phyloP scores from a whole-genome alignment of 30 jellyfish, hydroid and myxozoan species.

The Cassiopea xamachana region DNA sequence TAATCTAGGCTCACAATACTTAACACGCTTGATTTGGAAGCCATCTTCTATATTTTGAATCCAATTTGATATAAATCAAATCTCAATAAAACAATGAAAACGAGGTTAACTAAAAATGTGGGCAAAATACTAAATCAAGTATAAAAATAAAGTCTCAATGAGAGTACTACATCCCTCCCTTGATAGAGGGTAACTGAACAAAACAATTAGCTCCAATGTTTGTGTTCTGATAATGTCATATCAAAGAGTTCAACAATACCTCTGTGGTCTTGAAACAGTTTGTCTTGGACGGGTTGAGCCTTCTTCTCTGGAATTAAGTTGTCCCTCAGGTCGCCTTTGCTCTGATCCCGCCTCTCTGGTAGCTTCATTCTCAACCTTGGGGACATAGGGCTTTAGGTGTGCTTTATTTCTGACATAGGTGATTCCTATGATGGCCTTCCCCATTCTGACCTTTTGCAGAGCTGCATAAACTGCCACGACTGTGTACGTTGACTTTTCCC shows the following conservation, averaged over 20 bases:
- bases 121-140: background rate
- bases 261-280: background rate
- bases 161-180: background rate
- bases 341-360: background rate
- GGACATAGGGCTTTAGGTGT: background rate
- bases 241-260: background rate
- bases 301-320: background rate
- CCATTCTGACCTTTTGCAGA: background rate
- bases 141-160: background rate
- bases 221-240: background rate
- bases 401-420: background rate
- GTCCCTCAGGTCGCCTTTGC: background rate
- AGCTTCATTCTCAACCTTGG: background rate
- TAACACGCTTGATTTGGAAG: background rate
- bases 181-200: background rate
- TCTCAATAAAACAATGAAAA: background rate
- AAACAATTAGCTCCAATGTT: background rate
- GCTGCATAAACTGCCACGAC: background rate
- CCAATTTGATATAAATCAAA: background rate
- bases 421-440: background rate
- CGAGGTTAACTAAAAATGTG: background rate
- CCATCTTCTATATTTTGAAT: background rate
- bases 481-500: background rate
- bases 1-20: background rate
- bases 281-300: background rate